A percentile compares a stretch with the other conserved stretches of the same genome.
Evolutionary conservation across 92 coral and sea anemone species (phyloP).

Genomic region (Zoanthus gigantus): DNA sequence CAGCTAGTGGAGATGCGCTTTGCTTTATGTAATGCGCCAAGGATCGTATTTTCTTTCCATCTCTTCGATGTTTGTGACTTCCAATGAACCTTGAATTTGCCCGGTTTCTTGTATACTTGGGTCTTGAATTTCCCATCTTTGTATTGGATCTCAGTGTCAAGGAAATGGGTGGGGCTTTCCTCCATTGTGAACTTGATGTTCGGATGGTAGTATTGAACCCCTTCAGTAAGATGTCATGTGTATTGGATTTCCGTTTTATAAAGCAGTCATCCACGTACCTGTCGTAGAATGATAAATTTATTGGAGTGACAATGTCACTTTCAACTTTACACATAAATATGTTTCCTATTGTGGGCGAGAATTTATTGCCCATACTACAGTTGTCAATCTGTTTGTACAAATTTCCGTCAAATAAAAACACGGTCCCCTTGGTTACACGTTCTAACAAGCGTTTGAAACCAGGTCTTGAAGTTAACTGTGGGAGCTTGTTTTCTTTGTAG

Average conservation of each 20-base stretch:
- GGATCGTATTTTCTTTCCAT: conserved; percentile 36
- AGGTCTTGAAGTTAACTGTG: too few relatives aligned
- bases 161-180: conserved; percentile 40
- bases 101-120: conserved; percentile 15
- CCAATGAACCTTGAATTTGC: conserved; percentile 16
- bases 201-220: conserved; percentile 2
- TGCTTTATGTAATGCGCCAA: conserved; percentile 11
- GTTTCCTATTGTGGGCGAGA: conserved; percentile 42
- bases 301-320: conserved; percentile 22
- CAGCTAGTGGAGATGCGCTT: background rate
- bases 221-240: conserved; percentile 18
- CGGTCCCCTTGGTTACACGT: too few relatives aligned
- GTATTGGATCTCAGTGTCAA: conserved; percentile 8
- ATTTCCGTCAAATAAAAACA: too few relatives aligned
- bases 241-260: conserved; percentile 16
- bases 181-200: conserved; percentile 46
- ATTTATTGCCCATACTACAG: conserved; percentile 39
- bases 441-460: too few relatives aligned
- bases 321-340: conserved; percentile 38
- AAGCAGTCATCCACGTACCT: conserved; percentile 42
- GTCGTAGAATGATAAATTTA: conserved; percentile 17
- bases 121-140: conserved; percentile 11
- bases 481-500: too few relatives aligned
- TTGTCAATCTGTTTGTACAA: background rate
- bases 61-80: conserved; percentile 23